A percentile compares a stretch with the other conserved stretches of the same genome.
Evolutionary conservation across 2,888 invertebrate species (phyloP).

Genomic region (Pegoplata infirma): DNA sequence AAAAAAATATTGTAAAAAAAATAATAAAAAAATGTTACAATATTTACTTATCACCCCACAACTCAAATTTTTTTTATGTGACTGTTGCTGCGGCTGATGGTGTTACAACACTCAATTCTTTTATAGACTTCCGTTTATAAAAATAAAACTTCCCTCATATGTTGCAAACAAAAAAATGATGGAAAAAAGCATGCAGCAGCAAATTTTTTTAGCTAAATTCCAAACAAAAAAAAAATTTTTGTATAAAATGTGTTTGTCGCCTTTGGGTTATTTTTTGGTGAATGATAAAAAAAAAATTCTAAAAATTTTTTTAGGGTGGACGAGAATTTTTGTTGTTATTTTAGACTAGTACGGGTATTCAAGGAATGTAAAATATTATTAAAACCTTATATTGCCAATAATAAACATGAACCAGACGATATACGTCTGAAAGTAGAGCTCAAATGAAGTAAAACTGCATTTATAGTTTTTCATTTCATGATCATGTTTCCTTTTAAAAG

Average conservation of each 20-base stretch:
- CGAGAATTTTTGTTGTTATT: background rate
- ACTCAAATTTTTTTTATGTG: conserved; percentile 17
- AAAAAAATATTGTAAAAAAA: too few relatives aligned
- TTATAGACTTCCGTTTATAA: conserved; percentile 46
- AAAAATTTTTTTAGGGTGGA: background rate
- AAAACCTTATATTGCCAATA: too few relatives aligned
- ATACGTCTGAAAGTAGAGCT: too few relatives aligned
- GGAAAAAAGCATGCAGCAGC: background rate
- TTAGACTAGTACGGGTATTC: background rate
- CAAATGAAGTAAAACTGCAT: too few relatives aligned
- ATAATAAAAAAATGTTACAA: conserved; percentile 47
- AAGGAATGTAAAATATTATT: too few relatives aligned
- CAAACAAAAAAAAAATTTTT: conserved; percentile 33
- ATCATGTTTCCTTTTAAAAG: too few relatives aligned
- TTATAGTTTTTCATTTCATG: too few relatives aligned
- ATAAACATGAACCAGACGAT: too few relatives aligned
- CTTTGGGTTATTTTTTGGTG: conserved; percentile 43
- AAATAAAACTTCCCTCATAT: conserved; percentile 47
- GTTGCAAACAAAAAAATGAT: conserved; percentile 19
- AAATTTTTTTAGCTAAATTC: conserved; percentile 15
- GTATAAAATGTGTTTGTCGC: conserved; percentile 57
- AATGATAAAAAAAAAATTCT: conserved; percentile 23
- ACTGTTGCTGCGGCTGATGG: conserved; percentile 15
- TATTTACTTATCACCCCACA: conserved; percentile 58
- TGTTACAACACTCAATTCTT: conserved; percentile 40